Evolutionary conservation across 2,888 invertebrate genomes (phyloP).

Genomic region (Myopa testacea): DNA sequence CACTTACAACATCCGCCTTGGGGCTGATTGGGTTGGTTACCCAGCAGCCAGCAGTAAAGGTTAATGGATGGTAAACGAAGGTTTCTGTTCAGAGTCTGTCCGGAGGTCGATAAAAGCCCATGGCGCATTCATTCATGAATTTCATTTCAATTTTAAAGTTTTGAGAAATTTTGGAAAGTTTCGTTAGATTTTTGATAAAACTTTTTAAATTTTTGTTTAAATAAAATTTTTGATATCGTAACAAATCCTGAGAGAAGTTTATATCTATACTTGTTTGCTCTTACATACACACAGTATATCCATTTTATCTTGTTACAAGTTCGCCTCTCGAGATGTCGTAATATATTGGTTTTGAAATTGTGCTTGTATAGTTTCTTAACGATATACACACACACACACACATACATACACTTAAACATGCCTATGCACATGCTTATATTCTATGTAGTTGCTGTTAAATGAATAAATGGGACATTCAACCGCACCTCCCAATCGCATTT

Average conservation of each 20-base stretch:
- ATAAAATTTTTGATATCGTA: background rate
- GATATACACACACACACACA: background rate
- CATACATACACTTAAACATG: background rate
- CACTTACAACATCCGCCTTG: background rate
- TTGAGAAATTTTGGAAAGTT: no score
- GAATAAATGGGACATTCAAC: conserved; percentile 18
- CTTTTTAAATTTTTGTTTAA: background rate
- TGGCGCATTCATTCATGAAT: no score
- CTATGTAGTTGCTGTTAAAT: background rate
- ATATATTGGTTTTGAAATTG: background rate
- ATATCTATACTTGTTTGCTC: background rate
- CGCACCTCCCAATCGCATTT: background rate
- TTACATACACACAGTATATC: background rate
- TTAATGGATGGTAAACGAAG: no score
- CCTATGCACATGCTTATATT: background rate
- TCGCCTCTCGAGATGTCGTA: background rate
- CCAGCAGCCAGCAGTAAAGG: no score
- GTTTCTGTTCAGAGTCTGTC: no score
- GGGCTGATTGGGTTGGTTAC: background rate
- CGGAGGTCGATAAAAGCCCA: no score
- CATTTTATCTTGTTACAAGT: background rate
- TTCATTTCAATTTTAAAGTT: no score
- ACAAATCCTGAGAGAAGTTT: no score
- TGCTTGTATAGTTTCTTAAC: background rate
- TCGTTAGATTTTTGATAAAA: background rate